These are phyloP conservation scores for Myiopsitta monachus DNA, from an alignment of 2,113 vertebrate genomes.

Conservation along the genomic window DNA sequence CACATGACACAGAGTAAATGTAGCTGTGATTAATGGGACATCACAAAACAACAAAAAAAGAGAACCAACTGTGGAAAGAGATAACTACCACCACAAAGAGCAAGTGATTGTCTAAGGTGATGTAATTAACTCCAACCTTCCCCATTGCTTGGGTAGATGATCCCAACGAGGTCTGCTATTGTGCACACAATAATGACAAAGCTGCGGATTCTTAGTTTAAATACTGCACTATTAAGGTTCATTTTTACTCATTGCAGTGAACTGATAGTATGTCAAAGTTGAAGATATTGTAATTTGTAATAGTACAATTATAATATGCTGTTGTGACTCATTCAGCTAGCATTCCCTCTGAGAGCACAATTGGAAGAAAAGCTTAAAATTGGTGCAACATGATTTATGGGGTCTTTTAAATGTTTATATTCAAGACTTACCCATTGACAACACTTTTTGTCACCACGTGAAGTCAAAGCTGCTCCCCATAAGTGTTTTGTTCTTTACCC, in stretches of 20 bases:
- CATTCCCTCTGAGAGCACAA: not conserved
- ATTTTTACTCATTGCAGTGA: constrained; percentile 44
- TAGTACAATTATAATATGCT: constrained; percentile 22
- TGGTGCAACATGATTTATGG: constrained; percentile 1
- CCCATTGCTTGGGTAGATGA: constrained; percentile 25
- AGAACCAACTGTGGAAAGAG: constrained; percentile 85
- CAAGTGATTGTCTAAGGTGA: constrained; percentile 81
- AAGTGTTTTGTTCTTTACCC: constrained; percentile 6
- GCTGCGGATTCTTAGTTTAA: constrained; percentile 55
- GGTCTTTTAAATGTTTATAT: constrained; percentile 36
- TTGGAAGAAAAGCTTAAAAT: not conserved
- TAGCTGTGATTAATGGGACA: constrained; percentile 90
- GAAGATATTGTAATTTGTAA: constrained; percentile 63
- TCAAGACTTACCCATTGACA: not conserved
- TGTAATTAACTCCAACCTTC: constrained; percentile 84
- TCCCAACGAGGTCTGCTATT: constrained; percentile 58
- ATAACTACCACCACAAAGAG: constrained; percentile 85
- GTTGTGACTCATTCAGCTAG: constrained; percentile 35
- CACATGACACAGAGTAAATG: constrained; percentile 80
- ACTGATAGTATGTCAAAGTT: constrained; percentile 57
- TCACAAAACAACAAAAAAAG: constrained; percentile 77
- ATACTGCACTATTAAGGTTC: constrained; percentile 45
- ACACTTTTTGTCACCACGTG: not conserved
- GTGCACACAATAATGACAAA: constrained; percentile 63
- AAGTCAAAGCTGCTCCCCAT: not conserved